These are phyloP conservation scores for Eretmocerus hayati DNA, from an alignment of 2,888 invertebrate species.

Conservation along the genomic window DNA sequence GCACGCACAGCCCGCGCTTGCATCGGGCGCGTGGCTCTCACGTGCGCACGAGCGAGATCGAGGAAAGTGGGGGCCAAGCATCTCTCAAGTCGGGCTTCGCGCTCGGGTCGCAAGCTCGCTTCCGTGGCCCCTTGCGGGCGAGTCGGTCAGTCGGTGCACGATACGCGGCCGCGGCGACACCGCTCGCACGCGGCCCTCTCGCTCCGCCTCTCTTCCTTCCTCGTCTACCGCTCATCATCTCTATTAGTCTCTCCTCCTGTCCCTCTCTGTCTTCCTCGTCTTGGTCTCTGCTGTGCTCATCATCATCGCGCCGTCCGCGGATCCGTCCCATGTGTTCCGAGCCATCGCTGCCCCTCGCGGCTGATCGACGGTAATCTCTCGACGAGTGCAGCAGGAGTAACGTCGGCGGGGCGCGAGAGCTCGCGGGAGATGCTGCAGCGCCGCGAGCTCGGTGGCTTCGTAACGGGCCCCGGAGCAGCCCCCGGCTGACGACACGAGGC, in stretches of 20 bases:
- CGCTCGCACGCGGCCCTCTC: constrained; percentile 21
- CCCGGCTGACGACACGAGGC: too few relatives aligned
- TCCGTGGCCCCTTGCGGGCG: too few relatives aligned
- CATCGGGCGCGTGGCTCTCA: neutral
- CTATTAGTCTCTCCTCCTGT: constrained; percentile 1
- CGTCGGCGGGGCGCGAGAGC: neutral
- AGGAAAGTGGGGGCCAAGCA: too few relatives aligned
- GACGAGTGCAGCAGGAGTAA: neutral
- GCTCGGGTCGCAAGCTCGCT: too few relatives aligned
- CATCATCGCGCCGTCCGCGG: neutral
- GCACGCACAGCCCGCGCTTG: neutral
- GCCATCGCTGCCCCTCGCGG: neutral
- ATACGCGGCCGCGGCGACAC: neutral
- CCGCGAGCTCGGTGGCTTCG: too few relatives aligned
- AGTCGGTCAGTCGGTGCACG: too few relatives aligned
- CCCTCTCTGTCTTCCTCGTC: neutral
- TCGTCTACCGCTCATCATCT: constrained; percentile 1
- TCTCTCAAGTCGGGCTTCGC: too few relatives aligned
- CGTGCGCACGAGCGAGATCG: neutral
- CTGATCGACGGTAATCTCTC: too few relatives aligned
- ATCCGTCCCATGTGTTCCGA: too few relatives aligned
- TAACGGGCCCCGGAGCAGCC: too few relatives aligned
- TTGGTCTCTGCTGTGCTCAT: neutral
- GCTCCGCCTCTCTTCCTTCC: constrained; percentile 12
- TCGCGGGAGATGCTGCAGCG: too few relatives aligned